A percentile compares a stretch with the other conserved stretches of the same genome.
Evolutionary conservation across 2,888 invertebrate species (phyloP).

Genomic region (Aspidiotus rigidus): DNA sequence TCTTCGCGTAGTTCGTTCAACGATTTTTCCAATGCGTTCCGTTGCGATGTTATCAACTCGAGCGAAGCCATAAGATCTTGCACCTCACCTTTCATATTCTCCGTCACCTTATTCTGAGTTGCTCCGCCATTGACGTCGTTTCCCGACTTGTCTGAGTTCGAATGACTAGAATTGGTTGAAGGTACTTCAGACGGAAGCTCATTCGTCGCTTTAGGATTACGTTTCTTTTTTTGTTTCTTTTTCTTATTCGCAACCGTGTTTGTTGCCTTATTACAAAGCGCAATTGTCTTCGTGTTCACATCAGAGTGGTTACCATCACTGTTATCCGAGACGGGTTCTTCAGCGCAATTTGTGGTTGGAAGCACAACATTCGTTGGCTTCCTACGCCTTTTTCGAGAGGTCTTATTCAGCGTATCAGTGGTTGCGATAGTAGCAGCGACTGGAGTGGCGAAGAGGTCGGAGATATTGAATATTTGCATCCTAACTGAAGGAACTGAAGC

Average conservation of each 20-base stretch:
- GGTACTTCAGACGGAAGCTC: neutral
- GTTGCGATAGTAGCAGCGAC: constrained; percentile 11
- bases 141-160: neutral
- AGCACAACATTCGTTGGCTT: neutral
- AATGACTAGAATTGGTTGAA: neutral
- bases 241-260: neutral
- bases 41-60: constrained; percentile 15
- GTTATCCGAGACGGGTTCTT: neutral
- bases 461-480: constrained; percentile 27
- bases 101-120: constrained; percentile 5
- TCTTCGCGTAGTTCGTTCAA: constrained; percentile 23
- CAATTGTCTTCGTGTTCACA: neutral
- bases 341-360: neutral
- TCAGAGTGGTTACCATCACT: neutral
- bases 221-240: constrained; percentile 7
- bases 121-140: constrained; percentile 9
- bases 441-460: constrained; percentile 28
- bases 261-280: neutral
- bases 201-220: neutral
- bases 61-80: constrained; percentile 20
- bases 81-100: constrained; percentile 20
- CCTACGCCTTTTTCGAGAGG: constrained; percentile 6
- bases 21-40: constrained; percentile 13
- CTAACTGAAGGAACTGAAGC: neutral
- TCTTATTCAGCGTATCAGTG: constrained; percentile 11